Percentiles rank a stretch among this genome's conserved stretches.
Evolutionary conservation across 2,888 invertebrate genomes (phyloP).

Genomic region (Escarpia spicata): DNA sequence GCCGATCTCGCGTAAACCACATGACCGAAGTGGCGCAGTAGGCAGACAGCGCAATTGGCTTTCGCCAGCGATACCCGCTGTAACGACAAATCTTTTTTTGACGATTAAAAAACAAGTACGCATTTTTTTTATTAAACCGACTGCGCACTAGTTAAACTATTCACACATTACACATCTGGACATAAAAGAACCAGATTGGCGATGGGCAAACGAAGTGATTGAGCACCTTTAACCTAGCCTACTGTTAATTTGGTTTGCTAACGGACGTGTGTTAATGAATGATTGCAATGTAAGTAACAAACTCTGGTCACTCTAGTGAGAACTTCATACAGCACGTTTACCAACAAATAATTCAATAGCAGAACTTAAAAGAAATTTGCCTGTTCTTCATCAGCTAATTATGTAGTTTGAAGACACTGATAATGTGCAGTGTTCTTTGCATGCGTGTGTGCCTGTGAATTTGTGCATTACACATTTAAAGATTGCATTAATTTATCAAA

Average conservation of each 20-base stretch:
- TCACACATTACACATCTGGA: too few species aligned
- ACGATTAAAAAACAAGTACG: too few species aligned
- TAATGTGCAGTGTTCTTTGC: not conserved
- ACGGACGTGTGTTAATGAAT: not conserved
- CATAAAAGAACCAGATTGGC: too few species aligned
- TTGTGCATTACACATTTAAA: not conserved
- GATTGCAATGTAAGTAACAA: not conserved
- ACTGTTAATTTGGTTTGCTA: not conserved
- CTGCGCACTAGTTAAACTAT: too few species aligned
- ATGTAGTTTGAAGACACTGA: not conserved
- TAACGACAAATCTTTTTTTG: too few species aligned
- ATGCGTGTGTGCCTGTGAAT: not conserved
- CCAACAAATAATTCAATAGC: not conserved
- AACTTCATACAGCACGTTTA: not conserved
- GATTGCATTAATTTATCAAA: not conserved
- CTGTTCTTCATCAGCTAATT: not conserved
- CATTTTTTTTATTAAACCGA: too few species aligned
- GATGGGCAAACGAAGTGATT: too few species aligned
- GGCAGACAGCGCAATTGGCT: too few species aligned
- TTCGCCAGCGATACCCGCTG: too few species aligned
- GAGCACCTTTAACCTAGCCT: too few species aligned
- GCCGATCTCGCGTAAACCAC: too few species aligned
- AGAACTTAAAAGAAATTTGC: not conserved
- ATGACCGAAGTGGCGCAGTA: too few species aligned
- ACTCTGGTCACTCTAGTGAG: not conserved